Percentiles rank a stretch among this genome's conserved stretches.
phyloP scores from a whole-genome alignment of 2,888 invertebrate species.

The Drosophila mimetica region DNA sequence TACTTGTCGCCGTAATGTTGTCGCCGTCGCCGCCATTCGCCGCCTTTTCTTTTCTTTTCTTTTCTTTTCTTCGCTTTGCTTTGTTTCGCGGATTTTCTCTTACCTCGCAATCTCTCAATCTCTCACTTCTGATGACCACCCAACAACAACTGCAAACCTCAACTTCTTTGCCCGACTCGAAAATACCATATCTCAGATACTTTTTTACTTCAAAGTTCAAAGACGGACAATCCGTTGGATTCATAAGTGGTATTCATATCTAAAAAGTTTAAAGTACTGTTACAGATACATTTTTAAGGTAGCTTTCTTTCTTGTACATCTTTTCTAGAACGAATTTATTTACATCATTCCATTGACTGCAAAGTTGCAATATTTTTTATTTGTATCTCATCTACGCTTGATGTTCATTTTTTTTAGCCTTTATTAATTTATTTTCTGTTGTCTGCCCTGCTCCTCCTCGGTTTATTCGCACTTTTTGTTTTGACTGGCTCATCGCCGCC shows the following conservation, averaged over 20 bases:
- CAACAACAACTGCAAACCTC: slow-evolving; percentile 21
- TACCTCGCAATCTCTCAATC: slow-evolving; percentile 5
- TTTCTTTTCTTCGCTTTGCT: slow-evolving; percentile 19
- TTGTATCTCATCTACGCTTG: neutral
- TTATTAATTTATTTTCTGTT: neutral
- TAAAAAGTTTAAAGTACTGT: no score
- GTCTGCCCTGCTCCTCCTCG: neutral
- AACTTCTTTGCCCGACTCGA: neutral
- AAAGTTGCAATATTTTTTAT: no score
- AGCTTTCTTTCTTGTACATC: neutral
- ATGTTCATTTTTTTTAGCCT: neutral
- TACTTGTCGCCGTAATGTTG: slow-evolving; percentile 77
- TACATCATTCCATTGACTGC: no score
- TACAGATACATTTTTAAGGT: no score
- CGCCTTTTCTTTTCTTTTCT: slow-evolving; percentile 24
- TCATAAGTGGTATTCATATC: no score
- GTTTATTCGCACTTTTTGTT: slow-evolving; percentile 74
- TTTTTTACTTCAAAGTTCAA: neutral
- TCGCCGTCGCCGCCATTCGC: slow-evolving; percentile 38
- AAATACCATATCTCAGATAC: neutral
- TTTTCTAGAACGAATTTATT: no score
- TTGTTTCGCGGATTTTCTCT: slow-evolving; percentile 22
- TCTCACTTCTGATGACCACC: slow-evolving; percentile 24
- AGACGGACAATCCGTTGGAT: neutral
- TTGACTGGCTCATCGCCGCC: slow-evolving; percentile 63